Evolutionary conservation across 1,140 invertebrate species (phyloP).

Genomic region (Nasonia giraulti): DNA sequence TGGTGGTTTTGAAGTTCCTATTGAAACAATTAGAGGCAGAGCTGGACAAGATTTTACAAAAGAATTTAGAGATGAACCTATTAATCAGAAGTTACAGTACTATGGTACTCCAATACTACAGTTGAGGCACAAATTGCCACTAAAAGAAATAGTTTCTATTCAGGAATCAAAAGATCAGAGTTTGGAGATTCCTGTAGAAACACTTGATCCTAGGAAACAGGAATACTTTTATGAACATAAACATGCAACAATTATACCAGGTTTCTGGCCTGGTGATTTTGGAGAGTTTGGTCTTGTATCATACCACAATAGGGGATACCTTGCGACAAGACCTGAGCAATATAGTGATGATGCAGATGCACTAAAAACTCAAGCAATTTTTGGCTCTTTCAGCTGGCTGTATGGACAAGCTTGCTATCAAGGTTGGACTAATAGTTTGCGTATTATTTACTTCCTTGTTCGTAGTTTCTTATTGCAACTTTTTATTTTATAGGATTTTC

Average conservation of each 20-base stretch:
- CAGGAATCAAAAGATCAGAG: constrained; percentile 76
- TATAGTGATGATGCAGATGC: constrained; percentile 78
- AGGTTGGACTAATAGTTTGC: constrained; percentile 73
- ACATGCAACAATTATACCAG: constrained; percentile 84
- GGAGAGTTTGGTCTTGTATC: constrained; percentile 86
- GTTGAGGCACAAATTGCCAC: constrained; percentile 78
- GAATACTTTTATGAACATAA: constrained; percentile 75
- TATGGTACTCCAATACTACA: constrained; percentile 79
- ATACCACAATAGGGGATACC: constrained; percentile 79
- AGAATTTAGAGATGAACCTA: constrained; percentile 72
- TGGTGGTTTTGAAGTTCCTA: constrained; percentile 80
- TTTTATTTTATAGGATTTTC: constrained; percentile 82
- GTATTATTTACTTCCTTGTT: background rate
- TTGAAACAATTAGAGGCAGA: constrained; percentile 68
- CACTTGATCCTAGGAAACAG: constrained; percentile 76
- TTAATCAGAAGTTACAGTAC: constrained; percentile 82
- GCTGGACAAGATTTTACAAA: constrained; percentile 54
- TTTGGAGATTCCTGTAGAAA: constrained; percentile 75
- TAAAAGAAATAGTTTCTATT: constrained; percentile 77
- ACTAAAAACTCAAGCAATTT: constrained; percentile 82
- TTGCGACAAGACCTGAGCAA: constrained; percentile 68
- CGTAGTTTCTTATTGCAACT: background rate
- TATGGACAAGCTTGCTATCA: constrained; percentile 87
- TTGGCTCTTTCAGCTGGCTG: constrained; percentile 86
- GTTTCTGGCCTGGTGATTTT: constrained; percentile 86